phyloP scores from a whole-genome alignment of 2,113 vertebrate species.

The Pyxicephalus adspersus region DNA sequence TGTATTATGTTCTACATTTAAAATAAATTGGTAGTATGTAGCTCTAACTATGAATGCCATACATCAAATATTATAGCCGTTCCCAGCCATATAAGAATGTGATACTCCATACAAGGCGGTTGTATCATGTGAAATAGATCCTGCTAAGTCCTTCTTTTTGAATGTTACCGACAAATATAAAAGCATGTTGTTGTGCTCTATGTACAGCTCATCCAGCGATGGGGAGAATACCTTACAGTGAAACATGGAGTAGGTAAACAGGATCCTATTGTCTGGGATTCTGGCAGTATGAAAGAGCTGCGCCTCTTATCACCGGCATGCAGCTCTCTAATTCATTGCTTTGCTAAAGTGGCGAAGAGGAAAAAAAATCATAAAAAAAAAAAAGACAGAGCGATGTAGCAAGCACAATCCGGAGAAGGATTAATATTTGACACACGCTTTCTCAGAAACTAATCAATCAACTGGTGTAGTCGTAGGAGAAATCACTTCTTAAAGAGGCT shows the following conservation, averaged over 20 bases:
- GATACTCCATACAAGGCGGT: background rate
- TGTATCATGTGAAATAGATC: background rate
- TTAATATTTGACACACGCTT: conserved; percentile 95
- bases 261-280: conserved; percentile 83
- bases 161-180: conserved; percentile 44
- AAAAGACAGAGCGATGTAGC: conserved; percentile 86
- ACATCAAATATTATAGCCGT: too few species aligned
- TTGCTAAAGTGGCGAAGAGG: conserved; percentile 86
- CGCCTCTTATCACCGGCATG: conserved; percentile 89
- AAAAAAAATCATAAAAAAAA: conserved; percentile 53
- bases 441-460: conserved; percentile 95
- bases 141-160: background rate
- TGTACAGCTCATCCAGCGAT: conserved; percentile 61
- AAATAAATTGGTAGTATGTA: too few species aligned
- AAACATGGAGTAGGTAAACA: conserved; percentile 86
- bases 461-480: conserved; percentile 84
- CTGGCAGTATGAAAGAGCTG: conserved; percentile 77
- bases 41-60: too few species aligned
- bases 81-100: background rate
- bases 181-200: conserved; percentile 13
- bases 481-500: conserved; percentile 81
- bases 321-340: conserved; percentile 89
- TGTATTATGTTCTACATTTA: background rate
- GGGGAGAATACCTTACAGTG: conserved; percentile 75
- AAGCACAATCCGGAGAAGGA: conserved; percentile 90